Conservation (phyloP, 2,888 invertebrate genomes). For the Ypsolopha sequella region DNA sequence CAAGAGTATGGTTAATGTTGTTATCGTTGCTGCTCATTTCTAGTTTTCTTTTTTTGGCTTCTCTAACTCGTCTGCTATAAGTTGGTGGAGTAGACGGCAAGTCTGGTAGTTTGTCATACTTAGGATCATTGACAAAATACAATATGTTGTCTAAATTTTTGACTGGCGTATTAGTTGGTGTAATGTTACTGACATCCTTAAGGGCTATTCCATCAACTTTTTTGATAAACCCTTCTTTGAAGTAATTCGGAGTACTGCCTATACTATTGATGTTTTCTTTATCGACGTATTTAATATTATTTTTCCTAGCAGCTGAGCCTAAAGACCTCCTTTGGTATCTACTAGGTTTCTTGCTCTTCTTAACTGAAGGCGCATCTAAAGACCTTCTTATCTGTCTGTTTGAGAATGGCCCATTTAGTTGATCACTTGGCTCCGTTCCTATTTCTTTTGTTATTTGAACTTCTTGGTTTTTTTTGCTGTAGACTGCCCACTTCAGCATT, state of each 20-base stretch:
- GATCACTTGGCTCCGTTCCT: constrained; percentile 25
- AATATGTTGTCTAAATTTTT: constrained; percentile 41
- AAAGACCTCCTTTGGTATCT: constrained; percentile 57
- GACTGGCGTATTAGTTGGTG: constrained; percentile 58
- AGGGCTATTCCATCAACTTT: constrained; percentile 62
- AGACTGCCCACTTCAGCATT: constrained; percentile 76
- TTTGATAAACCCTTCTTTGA: constrained; percentile 68
- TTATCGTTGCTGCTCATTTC: constrained; percentile 44
- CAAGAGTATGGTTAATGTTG: constrained; percentile 23
- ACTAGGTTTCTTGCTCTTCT: constrained; percentile 58
- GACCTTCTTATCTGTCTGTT: constrained; percentile 39
- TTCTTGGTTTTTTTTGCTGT: constrained; percentile 56
- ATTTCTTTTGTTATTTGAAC: constrained; percentile 24
- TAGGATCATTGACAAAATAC: constrained; percentile 32
- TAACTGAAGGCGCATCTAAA: constrained; percentile 48
- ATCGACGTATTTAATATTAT: constrained; percentile 37
- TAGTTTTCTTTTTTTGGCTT: constrained; percentile 60
- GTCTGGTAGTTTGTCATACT: constrained; percentile 45
- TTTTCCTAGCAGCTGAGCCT: constrained; percentile 47
- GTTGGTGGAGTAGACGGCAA: constrained; percentile 54
- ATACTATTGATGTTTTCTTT: constrained; percentile 64
- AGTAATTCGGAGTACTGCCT: constrained; percentile 72
- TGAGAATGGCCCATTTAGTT: constrained; percentile 26
- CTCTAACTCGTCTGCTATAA: constrained; percentile 57
- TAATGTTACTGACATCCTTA: constrained; percentile 74